Base-by-base conservation (phyloP, 2,113 vertebrate species). In the mouse (Mus musculus) region DNA sequence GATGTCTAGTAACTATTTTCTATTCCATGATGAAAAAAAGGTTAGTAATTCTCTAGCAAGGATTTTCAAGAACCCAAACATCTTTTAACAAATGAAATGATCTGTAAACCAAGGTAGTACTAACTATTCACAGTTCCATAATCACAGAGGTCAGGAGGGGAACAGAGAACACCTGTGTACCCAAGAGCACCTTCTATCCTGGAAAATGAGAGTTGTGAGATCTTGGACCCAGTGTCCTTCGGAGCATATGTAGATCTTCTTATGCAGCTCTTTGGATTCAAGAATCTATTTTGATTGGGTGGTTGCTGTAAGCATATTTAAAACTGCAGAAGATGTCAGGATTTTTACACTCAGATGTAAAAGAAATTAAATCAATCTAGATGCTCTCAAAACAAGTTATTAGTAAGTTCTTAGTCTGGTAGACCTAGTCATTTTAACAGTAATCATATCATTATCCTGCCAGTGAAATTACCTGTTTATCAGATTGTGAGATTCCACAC, bases 111-210 rank as follows among this genome's bases (percentile, higher is more conserved):
- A 89, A 95, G 75, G 92, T 89, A 82, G 93, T 98, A 90, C 91
- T 92, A 96, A 96, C 89, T 61, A 93, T 95, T 97, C 87, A 96
- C 92, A 97, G 75, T 96, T 90, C 86, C 20, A 56, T 98, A 97
- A 95, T 90, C 97, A 69, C 91, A 94, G 59, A 96, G 97, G 98
- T 97, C 97, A 98, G 26, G 95, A 97, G 98, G 98, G 98, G 98
- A 98, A 61, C 30, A 36, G 97, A 98, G 97, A 95, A 93, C 90
- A 95, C n/a, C 69, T 75, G 96, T 97, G 97, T 97, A 97, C 30
- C 72, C 90, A 96, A 96, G 96, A 72, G 98, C 97, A 94, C 78
- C 96, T 98, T 98, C 96, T 94, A 22, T 96, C 91, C 96, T 98
- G 97, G 97, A 96, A 98, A 98, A 97, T 98, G 97, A 97, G 54